These are phyloP conservation scores for Cephus spinipes DNA, from an alignment of 2,888 invertebrate genomes.

Conservation along the genomic window DNA sequence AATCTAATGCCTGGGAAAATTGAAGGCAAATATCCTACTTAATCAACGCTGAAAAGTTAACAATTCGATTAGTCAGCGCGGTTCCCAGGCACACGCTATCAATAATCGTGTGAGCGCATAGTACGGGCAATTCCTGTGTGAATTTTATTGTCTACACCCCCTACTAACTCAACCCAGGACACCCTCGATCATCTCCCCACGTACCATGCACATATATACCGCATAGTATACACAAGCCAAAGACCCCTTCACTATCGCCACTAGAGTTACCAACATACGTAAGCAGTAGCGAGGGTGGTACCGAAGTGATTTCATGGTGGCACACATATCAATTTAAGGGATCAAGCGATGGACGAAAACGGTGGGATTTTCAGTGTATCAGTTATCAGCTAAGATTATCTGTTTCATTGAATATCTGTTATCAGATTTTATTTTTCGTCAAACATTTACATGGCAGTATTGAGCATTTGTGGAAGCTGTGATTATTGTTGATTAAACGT, in stretches of 20 bases:
- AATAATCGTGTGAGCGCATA: conserved; percentile 63
- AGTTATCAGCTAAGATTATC: conserved; percentile 14
- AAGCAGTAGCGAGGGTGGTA: conserved; percentile 37
- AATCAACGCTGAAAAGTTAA: conserved; percentile 49
- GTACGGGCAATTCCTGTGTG: conserved; percentile 60
- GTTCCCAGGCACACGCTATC: conserved; percentile 59
- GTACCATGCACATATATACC: conserved; percentile 17
- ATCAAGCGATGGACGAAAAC: conserved; percentile 25
- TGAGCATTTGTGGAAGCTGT: not conserved
- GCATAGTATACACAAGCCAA: conserved; percentile 13
- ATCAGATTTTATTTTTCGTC: conserved; percentile 6
- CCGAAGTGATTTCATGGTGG: conserved; percentile 56
- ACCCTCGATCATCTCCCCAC: conserved; percentile 39
- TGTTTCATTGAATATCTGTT: conserved; percentile 19
- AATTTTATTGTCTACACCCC: conserved; percentile 56
- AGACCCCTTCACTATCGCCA: conserved; percentile 19
- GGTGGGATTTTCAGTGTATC: conserved; percentile 19
- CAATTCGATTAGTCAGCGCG: conserved; percentile 58
- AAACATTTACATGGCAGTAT: not conserved
- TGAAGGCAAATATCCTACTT: conserved; percentile 9
- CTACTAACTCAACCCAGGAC: not conserved
- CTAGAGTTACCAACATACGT: conserved; percentile 6
- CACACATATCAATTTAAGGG: conserved; percentile 26
- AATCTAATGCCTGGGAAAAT: not conserved
- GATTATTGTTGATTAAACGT: no score